Base-by-base conservation (phyloP, 2,797 vertebrate genomes). In the Gymnoscopelus braueri region DNA sequence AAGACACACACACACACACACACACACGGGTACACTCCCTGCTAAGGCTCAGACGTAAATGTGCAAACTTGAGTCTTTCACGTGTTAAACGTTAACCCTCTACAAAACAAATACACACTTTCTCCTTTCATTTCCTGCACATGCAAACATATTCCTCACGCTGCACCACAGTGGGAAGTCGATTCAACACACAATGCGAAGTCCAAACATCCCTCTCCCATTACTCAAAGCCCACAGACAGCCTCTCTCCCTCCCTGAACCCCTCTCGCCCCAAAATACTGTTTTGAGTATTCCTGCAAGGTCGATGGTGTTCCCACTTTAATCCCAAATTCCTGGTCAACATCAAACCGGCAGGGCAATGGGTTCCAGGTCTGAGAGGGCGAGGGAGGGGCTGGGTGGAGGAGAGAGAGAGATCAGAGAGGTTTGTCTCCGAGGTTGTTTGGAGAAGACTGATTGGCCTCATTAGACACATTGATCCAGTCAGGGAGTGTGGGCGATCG, bases 11-110 rank as follows among this genome's bases (percentile, higher is more conserved):
- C 35, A 71, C 72, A 71, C 72, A 81, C 70, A 51, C 71, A 69
- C 63, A 71, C 78, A 13, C n/a, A 51, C 3, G 67, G 65, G 59
- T 76, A 70, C 76, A 79, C 83, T 78, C 77, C 80, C 67, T 50
- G 15, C 59, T 23, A 54, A 65, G 79, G 74, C 64, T 81, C 74
- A 87, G 74, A 78, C 75, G 11, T 13, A 71, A 86, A 70, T 82
- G 83, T 75, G 82, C 75, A 67, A 77, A 83, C 88, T 71, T 88
- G 87, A 89, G 56, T 67, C 66, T 77, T 79, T 80, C 69, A 72
- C 11, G 35, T 56, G 83, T 90, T 91, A 87, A 87, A 78, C 83
- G 88, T 91, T 91, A 91, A 83, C 82, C 66, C 65, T 76, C 71
- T 72, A 13, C 2, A 84, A 66, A n/a, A 63, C 80, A 63, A 54